A percentile compares a stretch with the other conserved stretches of the same genome.
Evolutionary conservation across 1,140 invertebrate genomes (phyloP).

Genomic region (Rhagoletis pomonella): DNA sequence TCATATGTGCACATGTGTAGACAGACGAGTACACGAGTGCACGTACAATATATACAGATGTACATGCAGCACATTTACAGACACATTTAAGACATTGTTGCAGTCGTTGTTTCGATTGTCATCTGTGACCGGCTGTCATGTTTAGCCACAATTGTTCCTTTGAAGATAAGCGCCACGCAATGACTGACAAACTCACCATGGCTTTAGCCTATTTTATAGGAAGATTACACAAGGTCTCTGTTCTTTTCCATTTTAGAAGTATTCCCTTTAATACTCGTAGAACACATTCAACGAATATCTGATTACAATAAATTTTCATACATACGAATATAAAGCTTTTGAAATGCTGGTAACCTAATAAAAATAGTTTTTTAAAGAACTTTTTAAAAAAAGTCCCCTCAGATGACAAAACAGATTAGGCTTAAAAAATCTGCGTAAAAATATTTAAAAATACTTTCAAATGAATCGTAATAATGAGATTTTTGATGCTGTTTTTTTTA

Average conservation of each 20-base stretch:
- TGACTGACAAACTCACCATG: neutral
- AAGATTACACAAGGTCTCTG: neutral
- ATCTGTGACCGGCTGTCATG: conserved; percentile 42
- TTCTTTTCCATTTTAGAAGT: neutral
- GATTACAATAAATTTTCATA: no score
- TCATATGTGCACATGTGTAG: neutral
- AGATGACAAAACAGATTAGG: no score
- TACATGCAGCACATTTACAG: neutral
- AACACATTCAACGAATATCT: no score
- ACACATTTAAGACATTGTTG: conserved; percentile 20
- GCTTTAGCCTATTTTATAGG: neutral
- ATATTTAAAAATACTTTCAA: no score
- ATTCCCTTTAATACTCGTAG: no score
- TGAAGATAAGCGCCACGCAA: conserved; percentile 12
- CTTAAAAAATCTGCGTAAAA: no score
- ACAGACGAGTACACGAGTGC: neutral
- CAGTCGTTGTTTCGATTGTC: conserved; percentile 46
- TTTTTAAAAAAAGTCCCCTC: no score
- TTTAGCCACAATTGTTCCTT: conserved; percentile 42
- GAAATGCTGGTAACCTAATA: no score
- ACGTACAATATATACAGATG: neutral
- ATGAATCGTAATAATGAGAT: no score
- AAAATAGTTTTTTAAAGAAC: no score
- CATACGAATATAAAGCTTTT: no score
- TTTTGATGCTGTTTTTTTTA: no score